Conservation (phyloP, 37 sponge, comb jelly and placozoan species). For the Bolinopsis microptera region DNA sequence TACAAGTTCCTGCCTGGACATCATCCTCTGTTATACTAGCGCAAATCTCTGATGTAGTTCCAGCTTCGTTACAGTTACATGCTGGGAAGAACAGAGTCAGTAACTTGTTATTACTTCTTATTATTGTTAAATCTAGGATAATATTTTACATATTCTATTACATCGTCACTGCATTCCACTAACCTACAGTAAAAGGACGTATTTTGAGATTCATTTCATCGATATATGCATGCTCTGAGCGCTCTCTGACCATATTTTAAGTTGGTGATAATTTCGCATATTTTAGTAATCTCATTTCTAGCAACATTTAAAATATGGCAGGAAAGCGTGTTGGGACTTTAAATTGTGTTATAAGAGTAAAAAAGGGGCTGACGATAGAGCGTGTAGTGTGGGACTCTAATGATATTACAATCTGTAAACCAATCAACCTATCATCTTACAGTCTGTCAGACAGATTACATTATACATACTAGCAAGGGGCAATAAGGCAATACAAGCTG, state of each 20-base stretch:
- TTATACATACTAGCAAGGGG: no score
- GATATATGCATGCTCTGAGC: no score
- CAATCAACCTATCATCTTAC: neutral
- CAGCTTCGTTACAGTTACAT: slow-evolving; percentile 30
- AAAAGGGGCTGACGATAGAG: no score
- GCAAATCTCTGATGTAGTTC: slow-evolving; percentile 10
- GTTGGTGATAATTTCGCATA: no score
- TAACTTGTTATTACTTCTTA: neutral
- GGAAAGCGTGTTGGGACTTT: no score
- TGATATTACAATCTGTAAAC: neutral
- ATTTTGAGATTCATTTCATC: no score
- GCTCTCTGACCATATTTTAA: no score
- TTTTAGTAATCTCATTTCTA: no score
- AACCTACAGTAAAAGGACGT: neutral
- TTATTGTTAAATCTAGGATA: neutral
- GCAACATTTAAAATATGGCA: no score
- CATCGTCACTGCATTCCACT: neutral
- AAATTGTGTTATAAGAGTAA: no score
- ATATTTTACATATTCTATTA: neutral
- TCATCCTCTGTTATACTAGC: neutral
- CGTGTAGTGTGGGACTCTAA: no score
- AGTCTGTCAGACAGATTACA: neutral
- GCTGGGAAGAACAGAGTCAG: slow-evolving; percentile 8
- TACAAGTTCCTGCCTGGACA: neutral
- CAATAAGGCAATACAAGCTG: no score